A percentile compares a stretch with the other conserved stretches of the same genome.
Conservation (phyloP, 2,113 vertebrate species). For the Bos javanicus region DNA sequence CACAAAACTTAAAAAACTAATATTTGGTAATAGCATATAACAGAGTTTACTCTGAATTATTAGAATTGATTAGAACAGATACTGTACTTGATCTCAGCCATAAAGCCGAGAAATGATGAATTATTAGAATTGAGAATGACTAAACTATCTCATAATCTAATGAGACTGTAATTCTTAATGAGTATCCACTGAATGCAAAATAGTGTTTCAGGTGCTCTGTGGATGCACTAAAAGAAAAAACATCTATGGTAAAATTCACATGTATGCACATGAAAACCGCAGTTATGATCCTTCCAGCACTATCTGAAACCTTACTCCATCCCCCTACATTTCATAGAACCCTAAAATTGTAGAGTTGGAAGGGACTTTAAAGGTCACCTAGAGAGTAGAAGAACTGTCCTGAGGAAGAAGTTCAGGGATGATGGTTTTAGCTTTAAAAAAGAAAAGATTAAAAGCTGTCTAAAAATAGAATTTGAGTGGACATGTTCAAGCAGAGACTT, state of each 20-base stretch:
- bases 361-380: background rate
- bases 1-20: background rate
- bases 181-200: background rate
- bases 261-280: background rate
- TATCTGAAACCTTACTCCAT: background rate
- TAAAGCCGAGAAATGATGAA: background rate
- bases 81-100: background rate
- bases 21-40: conserved; percentile 1
- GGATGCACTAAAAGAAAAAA: background rate
- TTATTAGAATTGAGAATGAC: background rate
- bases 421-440: background rate
- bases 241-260: background rate
- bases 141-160: background rate
- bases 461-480: conserved; percentile 22
- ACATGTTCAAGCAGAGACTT: background rate
- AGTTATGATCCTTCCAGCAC: background rate
- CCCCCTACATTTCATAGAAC: background rate
- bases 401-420: background rate
- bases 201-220: background rate
- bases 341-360: background rate
- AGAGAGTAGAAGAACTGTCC: background rate
- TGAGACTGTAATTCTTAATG: background rate
- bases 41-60: background rate
- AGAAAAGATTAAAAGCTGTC: background rate
- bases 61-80: background rate